These are phyloP conservation scores for Hirtodrosophila duncani DNA, from an alignment of 2,888 invertebrate species.

Conservation along the genomic window DNA sequence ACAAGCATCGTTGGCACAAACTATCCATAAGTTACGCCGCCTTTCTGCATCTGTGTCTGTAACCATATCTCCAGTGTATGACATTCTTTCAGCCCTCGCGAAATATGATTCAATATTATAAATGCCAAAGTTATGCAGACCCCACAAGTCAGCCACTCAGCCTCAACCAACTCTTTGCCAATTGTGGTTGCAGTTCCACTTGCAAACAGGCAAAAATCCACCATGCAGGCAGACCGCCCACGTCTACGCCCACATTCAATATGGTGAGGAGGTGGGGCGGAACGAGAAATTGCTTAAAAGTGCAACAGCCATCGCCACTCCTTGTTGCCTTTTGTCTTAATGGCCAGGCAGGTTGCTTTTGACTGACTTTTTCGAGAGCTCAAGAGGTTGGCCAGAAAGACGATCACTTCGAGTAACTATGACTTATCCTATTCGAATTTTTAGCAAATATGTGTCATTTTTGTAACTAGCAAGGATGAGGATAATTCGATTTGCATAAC, in stretches of 20 bases:
- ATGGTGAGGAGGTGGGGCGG: too few relatives aligned
- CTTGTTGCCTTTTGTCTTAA: conserved; percentile 36
- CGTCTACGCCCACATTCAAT: conserved; percentile 28
- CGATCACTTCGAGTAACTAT: too few relatives aligned
- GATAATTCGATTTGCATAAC: too few relatives aligned
- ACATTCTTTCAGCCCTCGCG: conserved; percentile 24
- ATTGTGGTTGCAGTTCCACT: conserved; percentile 21
- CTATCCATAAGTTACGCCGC: conserved; percentile 35
- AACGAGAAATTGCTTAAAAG: too few relatives aligned
- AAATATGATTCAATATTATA: conserved; percentile 70
- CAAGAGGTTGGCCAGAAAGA: too few relatives aligned
- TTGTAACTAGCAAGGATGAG: too few relatives aligned
- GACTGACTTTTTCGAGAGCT: conserved; percentile 7
- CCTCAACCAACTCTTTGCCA: neutral
- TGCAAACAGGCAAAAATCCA: neutral
- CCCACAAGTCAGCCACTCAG: neutral
- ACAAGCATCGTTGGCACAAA: conserved; percentile 30
- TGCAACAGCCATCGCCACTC: conserved; percentile 48
- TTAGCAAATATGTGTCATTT: too few relatives aligned
- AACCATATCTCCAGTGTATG: conserved; percentile 9
- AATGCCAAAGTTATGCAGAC: conserved; percentile 56
- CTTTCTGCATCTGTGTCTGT: conserved; percentile 20
- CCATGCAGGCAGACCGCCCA: neutral
- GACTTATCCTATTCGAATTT: too few relatives aligned
- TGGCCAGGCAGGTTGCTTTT: too few relatives aligned